Conservation (phyloP, 1,140 invertebrate species). For the Habropoda laboriosa region DNA sequence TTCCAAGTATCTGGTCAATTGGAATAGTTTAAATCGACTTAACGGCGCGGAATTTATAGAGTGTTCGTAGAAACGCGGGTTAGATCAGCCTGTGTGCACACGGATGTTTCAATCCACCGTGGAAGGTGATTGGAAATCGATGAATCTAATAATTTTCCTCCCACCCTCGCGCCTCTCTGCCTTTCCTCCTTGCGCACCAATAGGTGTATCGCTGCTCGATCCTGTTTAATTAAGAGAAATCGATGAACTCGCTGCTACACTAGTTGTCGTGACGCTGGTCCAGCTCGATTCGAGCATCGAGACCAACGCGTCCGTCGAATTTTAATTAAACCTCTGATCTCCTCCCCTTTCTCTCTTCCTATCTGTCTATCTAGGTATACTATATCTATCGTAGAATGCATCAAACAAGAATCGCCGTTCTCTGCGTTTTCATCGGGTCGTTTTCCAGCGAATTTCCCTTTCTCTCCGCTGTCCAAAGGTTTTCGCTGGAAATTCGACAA, state of each 20-base stretch:
- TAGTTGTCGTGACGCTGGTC: neutral
- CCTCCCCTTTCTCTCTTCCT: too few species aligned
- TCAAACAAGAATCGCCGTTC: too few species aligned
- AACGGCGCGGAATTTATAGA: slow-evolving; percentile 57
- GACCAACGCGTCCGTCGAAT: neutral
- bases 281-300: neutral
- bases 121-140: slow-evolving; percentile 24
- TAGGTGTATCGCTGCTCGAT: neutral
- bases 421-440: too few species aligned
- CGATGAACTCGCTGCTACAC: slow-evolving; percentile 1
- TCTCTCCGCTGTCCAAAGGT: too few species aligned
- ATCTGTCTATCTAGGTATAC: too few species aligned
- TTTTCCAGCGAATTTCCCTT: too few species aligned
- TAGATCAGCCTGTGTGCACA: slow-evolving; percentile 2
- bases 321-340: slow-evolving; percentile 25
- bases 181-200: neutral
- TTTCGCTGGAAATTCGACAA: too few species aligned
- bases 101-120: slow-evolving; percentile 7
- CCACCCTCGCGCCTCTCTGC: too few species aligned
- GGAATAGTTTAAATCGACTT: slow-evolving; percentile 64
- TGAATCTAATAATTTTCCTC: neutral
- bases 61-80: slow-evolving; percentile 51
- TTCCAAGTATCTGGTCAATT: slow-evolving; percentile 53
- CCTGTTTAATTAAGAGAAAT: slow-evolving; percentile 39
- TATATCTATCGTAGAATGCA: too few species aligned